A percentile compares a stretch with the other conserved stretches of the same genome.
Conservation (phyloP, 2,888 invertebrate species). For the Coelopa pilipes region DNA sequence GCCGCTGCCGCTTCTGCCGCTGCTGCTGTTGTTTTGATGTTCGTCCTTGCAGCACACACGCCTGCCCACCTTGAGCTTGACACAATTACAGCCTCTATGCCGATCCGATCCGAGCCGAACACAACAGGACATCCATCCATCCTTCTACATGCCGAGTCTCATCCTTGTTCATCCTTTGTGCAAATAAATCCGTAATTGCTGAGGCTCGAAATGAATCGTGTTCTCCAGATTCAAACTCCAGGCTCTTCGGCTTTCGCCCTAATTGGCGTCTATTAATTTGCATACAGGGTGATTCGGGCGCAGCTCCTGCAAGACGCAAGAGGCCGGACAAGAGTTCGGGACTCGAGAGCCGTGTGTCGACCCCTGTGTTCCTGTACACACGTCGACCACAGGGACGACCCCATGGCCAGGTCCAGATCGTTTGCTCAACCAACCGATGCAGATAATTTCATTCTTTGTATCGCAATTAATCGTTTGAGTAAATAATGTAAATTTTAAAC, state of each 20-base stretch:
- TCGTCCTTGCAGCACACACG: constrained; percentile 2
- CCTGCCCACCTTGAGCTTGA: constrained; percentile 7
- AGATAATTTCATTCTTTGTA: constrained; percentile 32
- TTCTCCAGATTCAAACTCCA: constrained; percentile 13
- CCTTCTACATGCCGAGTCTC: constrained; percentile 33
- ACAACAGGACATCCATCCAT: not conserved
- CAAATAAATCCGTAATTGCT: constrained; percentile 61
- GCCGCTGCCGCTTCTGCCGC: constrained; percentile 22
- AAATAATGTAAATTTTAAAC: constrained; percentile 49
- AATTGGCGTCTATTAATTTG: constrained; percentile 42
- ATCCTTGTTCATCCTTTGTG: constrained; percentile 57
- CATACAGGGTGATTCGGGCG: constrained; percentile 23
- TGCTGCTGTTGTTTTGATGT: constrained; percentile 18
- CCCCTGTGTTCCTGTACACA: no score
- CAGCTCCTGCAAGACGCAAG: not conserved
- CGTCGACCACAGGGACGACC: no score
- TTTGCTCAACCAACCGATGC: not conserved
- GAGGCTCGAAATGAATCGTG: constrained; percentile 42
- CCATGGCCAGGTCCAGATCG: no score
- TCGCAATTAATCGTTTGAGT: constrained; percentile 57
- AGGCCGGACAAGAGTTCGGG: not conserved
- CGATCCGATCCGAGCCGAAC: no score
- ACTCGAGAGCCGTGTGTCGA: no score
- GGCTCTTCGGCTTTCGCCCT: constrained; percentile 46
- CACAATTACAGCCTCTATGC: not conserved